Conservation (phyloP, 2,888 invertebrate genomes). For the Platycnemis pennipes region DNA sequence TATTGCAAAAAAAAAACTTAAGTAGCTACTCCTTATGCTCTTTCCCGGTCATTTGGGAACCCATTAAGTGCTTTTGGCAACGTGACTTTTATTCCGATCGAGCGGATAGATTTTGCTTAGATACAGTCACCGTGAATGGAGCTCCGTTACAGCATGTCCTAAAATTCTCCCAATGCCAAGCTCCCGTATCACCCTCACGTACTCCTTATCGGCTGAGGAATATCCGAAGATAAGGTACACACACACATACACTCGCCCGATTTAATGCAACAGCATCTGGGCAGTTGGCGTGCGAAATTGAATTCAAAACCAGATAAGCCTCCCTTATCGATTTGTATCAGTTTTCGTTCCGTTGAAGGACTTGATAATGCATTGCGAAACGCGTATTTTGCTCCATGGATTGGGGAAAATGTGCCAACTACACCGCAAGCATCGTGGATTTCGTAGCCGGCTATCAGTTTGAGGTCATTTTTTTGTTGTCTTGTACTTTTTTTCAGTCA, state of each 20-base stretch:
- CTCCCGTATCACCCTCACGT: conserved; percentile 59
- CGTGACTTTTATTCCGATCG: conserved; percentile 19
- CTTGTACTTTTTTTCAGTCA: background rate
- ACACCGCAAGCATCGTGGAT: background rate
- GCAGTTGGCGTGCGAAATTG: conserved; percentile 46
- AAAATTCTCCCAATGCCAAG: conserved; percentile 39
- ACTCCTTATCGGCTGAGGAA: conserved; percentile 49
- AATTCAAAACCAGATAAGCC: conserved; percentile 28
- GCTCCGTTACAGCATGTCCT: conserved; percentile 6
- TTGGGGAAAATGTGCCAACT: conserved; percentile 31
- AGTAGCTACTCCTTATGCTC: background rate
- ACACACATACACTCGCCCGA: background rate
- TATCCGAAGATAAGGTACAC: conserved; percentile 38
- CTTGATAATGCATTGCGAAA: conserved; percentile 47
- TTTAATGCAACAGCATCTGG: conserved; percentile 44
- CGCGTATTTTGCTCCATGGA: background rate
- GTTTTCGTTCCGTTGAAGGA: conserved; percentile 31
- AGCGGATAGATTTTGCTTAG: background rate
- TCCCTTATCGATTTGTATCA: conserved; percentile 45
- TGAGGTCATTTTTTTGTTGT: background rate
- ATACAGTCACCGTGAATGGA: conserved; percentile 19
- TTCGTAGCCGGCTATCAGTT: background rate
- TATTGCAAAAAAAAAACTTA: background rate
- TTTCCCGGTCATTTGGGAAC: background rate
- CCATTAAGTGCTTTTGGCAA: background rate